Evolutionary conservation across 2,888 invertebrate genomes (phyloP).

Genomic region (Cheilosia scutellata): DNA sequence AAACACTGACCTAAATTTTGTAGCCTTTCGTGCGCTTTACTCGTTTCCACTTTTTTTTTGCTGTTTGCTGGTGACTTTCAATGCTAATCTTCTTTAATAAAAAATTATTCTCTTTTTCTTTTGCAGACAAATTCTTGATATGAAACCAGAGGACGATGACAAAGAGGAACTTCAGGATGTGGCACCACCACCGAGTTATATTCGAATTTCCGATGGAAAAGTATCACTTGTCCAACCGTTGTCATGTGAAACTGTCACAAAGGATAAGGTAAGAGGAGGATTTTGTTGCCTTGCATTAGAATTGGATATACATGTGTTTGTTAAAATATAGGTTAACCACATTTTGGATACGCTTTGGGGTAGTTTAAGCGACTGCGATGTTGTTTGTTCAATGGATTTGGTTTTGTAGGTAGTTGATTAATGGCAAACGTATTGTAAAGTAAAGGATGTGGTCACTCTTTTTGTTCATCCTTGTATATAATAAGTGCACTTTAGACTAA

Average conservation of each 20-base stretch:
- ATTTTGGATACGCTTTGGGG: slow-evolving; percentile 39
- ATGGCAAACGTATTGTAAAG: not conserved
- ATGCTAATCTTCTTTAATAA: slow-evolving; percentile 35
- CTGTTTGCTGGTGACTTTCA: slow-evolving; percentile 12
- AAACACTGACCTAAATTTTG: slow-evolving; percentile 69
- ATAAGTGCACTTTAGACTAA: slow-evolving; percentile 1
- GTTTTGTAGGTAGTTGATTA: slow-evolving; percentile 18
- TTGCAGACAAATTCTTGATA: slow-evolving; percentile 71
- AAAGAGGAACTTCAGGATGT: slow-evolving; percentile 76
- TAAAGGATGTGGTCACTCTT: slow-evolving; percentile 7
- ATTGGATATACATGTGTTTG: slow-evolving; percentile 41
- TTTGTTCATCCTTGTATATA: not conserved
- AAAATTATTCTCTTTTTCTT: slow-evolving; percentile 10
- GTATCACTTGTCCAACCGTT: slow-evolving; percentile 75
- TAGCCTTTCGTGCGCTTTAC: slow-evolving; percentile 4
- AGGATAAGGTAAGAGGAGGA: slow-evolving; percentile 68
- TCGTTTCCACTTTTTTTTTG: no score
- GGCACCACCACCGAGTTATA: slow-evolving; percentile 75
- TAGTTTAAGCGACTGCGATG: not conserved
- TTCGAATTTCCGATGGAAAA: slow-evolving; percentile 76
- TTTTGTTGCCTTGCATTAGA: slow-evolving; percentile 3
- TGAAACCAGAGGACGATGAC: slow-evolving; percentile 71
- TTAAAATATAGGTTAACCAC: slow-evolving; percentile 44
- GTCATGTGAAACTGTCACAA: slow-evolving; percentile 67
- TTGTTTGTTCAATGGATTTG: slow-evolving; percentile 1